Evolutionary conservation across 2,797 vertebrate species (phyloP).

Genomic region (Garrulus glandarius): DNA sequence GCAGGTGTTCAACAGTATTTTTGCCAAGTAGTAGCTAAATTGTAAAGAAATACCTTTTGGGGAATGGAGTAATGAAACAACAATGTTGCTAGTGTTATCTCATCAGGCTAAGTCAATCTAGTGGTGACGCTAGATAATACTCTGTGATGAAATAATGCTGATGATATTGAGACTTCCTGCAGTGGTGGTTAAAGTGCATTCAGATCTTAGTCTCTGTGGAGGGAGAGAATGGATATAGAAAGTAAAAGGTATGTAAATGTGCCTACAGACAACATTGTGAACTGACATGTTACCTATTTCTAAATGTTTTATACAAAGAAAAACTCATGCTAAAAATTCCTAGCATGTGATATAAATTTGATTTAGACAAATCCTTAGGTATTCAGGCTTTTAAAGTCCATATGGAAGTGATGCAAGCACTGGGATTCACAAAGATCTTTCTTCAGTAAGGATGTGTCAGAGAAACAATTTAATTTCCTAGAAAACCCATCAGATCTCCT

Average conservation of each 20-base stretch:
- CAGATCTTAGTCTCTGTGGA: background rate
- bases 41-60: conserved; percentile 52
- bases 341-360: background rate
- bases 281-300: background rate
- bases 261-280: background rate
- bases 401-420: background rate
- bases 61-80: conserved; percentile 61
- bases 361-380: background rate
- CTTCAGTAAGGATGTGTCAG: background rate
- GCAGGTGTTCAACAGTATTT: conserved; percentile 56
- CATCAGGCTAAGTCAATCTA: conserved; percentile 24
- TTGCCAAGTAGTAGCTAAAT: conserved; percentile 54
- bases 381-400: background rate
- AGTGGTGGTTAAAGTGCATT: background rate
- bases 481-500: background rate
- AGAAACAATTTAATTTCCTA: background rate
- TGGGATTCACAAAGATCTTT: background rate
- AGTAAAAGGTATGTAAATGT: background rate
- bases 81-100: conserved; percentile 24
- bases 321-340: background rate
- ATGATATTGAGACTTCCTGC: conserved; percentile 28
- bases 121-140: background rate
- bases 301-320: background rate
- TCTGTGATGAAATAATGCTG: conserved; percentile 24
- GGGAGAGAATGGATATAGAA: background rate